Conservation (phyloP, 37 sponge, comb jelly and placozoan species). For the Geodia barretti region DNA sequence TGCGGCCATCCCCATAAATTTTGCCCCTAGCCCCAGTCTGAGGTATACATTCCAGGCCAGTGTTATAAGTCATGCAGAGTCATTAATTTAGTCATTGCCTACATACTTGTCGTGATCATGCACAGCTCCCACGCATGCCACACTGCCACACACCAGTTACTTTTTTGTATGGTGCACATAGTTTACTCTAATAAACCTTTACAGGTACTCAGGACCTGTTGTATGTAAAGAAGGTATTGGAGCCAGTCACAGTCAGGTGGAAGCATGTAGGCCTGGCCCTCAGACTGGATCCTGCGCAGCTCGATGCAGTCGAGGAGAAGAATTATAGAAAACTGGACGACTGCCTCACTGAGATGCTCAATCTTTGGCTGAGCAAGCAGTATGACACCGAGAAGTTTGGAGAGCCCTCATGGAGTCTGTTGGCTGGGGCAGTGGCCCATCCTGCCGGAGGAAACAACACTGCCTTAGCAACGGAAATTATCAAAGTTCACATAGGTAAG, state of each 20-base stretch:
- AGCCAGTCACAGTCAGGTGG: neutral
- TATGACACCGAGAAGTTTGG: conserved; percentile 7
- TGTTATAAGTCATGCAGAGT: too few relatives aligned
- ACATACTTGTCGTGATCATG: too few relatives aligned
- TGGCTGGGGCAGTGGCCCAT: neutral
- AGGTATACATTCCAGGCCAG: too few relatives aligned
- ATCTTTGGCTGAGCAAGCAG: neutral
- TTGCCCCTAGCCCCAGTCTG: too few relatives aligned
- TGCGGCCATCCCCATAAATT: too few relatives aligned
- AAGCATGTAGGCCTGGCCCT: neutral
- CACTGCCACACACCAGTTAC: too few relatives aligned
- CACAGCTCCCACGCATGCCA: too few relatives aligned
- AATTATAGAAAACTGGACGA: neutral
- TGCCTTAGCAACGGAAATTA: neutral
- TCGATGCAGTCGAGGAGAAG: neutral
- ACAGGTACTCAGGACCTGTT: neutral
- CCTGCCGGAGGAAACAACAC: neutral
- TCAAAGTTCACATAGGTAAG: neutral
- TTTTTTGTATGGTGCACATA: too few relatives aligned
- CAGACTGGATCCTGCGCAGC: neutral
- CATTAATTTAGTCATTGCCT: too few relatives aligned
- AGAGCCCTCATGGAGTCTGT: neutral
- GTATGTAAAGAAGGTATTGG: neutral
- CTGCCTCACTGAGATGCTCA: neutral
- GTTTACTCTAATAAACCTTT: neutral